Evolutionary conservation across 1,140 invertebrate species (phyloP).

Genomic region (Diachasmimorpha longicaudata): DNA sequence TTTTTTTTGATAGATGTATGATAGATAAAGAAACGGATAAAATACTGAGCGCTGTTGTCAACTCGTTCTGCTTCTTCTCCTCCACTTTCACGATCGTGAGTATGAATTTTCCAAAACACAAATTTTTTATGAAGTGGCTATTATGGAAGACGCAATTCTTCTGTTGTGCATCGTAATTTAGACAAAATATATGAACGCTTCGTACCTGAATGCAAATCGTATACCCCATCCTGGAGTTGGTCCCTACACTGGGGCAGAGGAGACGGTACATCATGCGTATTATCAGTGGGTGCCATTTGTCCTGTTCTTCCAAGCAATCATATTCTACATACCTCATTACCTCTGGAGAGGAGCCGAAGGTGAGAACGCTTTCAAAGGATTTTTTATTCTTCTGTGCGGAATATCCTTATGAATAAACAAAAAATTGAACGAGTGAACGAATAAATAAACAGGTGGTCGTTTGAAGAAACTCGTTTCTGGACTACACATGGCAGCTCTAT

Average conservation of each 20-base stretch:
- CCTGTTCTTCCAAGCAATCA: constrained; percentile 75
- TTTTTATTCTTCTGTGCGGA: too few species aligned
- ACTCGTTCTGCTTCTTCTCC: constrained; percentile 91
- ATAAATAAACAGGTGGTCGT: not conserved
- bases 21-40: constrained; percentile 56
- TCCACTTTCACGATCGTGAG: constrained; percentile 86
- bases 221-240: constrained; percentile 77
- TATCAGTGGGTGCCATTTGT: constrained; percentile 93
- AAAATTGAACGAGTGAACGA: not conserved
- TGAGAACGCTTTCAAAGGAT: constrained; percentile 40
- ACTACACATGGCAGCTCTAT: not conserved
- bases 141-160: not conserved
- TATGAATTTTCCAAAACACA: constrained; percentile 23
- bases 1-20: constrained; percentile 67
- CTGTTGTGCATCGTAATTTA: not conserved
- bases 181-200: constrained; percentile 72
- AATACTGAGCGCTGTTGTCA: constrained; percentile 71
- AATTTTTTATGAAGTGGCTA: not conserved
- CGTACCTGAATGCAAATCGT: constrained; percentile 63
- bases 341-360: constrained; percentile 81
- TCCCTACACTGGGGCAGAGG: constrained; percentile 62
- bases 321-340: constrained; percentile 80
- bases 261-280: constrained; percentile 74
- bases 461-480: not conserved
- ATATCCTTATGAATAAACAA: too few species aligned